These are phyloP conservation scores for Timema cristinae DNA, from an alignment of 2,888 invertebrate species.

Conservation along the genomic window DNA sequence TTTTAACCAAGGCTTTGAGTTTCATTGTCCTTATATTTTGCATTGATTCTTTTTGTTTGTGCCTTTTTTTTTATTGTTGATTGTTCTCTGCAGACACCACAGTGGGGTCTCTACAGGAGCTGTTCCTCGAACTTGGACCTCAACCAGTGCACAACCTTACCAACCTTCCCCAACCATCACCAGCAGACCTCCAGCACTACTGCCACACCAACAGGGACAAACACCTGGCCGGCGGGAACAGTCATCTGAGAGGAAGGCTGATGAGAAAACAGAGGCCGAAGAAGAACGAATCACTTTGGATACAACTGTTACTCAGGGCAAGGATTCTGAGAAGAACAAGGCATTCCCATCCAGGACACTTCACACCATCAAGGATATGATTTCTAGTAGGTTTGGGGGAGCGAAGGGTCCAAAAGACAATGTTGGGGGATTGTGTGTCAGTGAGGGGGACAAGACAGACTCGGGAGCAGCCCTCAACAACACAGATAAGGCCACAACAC, in stretches of 20 bases:
- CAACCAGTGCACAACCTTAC: not conserved
- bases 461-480: slow-evolving; percentile 43
- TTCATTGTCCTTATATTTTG: too few species aligned
- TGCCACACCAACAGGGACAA: slow-evolving; percentile 12
- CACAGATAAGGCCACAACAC: slow-evolving; percentile 32
- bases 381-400: slow-evolving; percentile 64
- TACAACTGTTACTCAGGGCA: not conserved
- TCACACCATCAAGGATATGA: slow-evolving; percentile 78
- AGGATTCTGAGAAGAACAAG: slow-evolving; percentile 53
- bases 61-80: not conserved
- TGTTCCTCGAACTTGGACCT: slow-evolving; percentile 21
- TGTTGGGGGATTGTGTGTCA: not conserved
- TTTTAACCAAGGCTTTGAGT: too few species aligned
- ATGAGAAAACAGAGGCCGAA: not conserved
- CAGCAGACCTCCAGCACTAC: slow-evolving; percentile 11
- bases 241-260: not conserved
- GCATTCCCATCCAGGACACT: slow-evolving; percentile 71
- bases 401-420: slow-evolving; percentile 17
- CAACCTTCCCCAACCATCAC: not conserved
- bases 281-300: slow-evolving; percentile 3
- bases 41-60: too few species aligned
- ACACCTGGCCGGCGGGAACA: not conserved
- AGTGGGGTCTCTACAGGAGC: slow-evolving; percentile 21
- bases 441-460: slow-evolving; percentile 34
- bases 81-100: slow-evolving; percentile 14